These are phyloP conservation scores for Drosophila tripunctata DNA, from an alignment of 2,888 invertebrate genomes.

Conservation along the genomic window DNA sequence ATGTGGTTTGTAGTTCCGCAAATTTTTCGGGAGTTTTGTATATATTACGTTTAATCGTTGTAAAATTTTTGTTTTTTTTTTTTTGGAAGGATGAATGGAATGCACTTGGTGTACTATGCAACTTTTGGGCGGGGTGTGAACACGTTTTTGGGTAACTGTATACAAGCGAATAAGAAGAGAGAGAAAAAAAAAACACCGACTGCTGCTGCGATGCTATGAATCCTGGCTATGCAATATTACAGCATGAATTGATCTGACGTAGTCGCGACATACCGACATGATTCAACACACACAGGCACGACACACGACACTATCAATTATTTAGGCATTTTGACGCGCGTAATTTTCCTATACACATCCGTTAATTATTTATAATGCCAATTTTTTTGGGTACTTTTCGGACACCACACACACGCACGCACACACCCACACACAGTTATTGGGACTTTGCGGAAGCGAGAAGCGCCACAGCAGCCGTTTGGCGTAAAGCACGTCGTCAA, in stretches of 20 bases:
- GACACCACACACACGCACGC: conserved; percentile 25
- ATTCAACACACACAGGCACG: too few species aligned
- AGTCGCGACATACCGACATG: conserved; percentile 59
- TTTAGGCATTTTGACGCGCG: conserved; percentile 56
- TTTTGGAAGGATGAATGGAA: conserved; percentile 6
- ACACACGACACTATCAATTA: conserved; percentile 42
- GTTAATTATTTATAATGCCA: conserved; percentile 36
- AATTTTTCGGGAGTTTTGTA: too few species aligned
- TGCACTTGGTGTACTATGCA: neutral
- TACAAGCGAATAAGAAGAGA: too few species aligned
- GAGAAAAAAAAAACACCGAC: neutral
- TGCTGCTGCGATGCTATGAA: conserved; percentile 78
- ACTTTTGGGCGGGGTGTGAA: conserved; percentile 34
- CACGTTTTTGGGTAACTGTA: conserved; percentile 51
- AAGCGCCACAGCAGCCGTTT: conserved; percentile 51
- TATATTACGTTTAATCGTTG: too few species aligned
- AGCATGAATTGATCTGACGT: conserved; percentile 33
- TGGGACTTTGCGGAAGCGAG: conserved; percentile 38
- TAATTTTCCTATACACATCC: conserved; percentile 28
- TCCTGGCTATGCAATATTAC: conserved; percentile 18
- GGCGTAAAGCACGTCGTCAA: conserved; percentile 72
- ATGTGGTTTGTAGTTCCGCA: conserved; percentile 38
- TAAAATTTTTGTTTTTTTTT: too few species aligned
- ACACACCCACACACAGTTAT: too few species aligned
- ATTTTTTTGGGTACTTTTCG: conserved; percentile 16